Evolutionary conservation across 1,140 invertebrate genomes (phyloP).

Genomic region (Spodoptera frugiperda): DNA sequence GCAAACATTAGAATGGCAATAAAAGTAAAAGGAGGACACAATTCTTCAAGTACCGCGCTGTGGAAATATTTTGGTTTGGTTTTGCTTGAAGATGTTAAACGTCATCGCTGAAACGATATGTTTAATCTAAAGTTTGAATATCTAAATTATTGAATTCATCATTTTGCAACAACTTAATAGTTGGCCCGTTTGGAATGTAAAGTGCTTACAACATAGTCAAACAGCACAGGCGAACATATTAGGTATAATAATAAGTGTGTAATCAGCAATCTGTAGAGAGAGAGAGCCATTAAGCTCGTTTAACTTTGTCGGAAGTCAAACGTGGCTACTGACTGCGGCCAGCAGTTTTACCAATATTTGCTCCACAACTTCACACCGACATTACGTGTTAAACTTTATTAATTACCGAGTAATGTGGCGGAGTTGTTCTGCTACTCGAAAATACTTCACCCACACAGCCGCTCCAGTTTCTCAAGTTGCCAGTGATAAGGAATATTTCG

Average conservation of each 20-base stretch:
- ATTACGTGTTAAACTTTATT: constrained; percentile 78
- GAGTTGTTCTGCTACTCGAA: constrained; percentile 59
- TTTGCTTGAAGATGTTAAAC: no score
- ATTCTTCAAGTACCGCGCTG: no score
- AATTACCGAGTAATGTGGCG: constrained; percentile 74
- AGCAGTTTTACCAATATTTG: constrained; percentile 73
- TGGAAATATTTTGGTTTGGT: no score
- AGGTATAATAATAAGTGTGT: constrained; percentile 60
- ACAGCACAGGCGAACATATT: constrained; percentile 45
- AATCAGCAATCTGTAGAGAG: constrained; percentile 62
- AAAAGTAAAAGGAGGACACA: no score
- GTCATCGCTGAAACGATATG: no score
- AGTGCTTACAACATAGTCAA: constrained; percentile 27
- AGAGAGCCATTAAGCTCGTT: constrained; percentile 62
- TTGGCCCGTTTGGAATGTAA: not conserved
- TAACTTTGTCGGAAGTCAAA: constrained; percentile 53
- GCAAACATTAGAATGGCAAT: no score
- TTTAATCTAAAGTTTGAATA: no score
- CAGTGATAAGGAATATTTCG: constrained; percentile 63
- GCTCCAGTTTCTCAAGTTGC: constrained; percentile 50
- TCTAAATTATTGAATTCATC: not conserved
- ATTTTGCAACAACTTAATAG: not conserved
- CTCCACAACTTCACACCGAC: constrained; percentile 52
- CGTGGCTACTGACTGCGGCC: constrained; percentile 36
- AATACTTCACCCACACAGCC: constrained; percentile 62